These are phyloP conservation scores for Sardina pilchardus DNA, from an alignment of 2,113 vertebrate genomes.

Conservation along the genomic window DNA sequence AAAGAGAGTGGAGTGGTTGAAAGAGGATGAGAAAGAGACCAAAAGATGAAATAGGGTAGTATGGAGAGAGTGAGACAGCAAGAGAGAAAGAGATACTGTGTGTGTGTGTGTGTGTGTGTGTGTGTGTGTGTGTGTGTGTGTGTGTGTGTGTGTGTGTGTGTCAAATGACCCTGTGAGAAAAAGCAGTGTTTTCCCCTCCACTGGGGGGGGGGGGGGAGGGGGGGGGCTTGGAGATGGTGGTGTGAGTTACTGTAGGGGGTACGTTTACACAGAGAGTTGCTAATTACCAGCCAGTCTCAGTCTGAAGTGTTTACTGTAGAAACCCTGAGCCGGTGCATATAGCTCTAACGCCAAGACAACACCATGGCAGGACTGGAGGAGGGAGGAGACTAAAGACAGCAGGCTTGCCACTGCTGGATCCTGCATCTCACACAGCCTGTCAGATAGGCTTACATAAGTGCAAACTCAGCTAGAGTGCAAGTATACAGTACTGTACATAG, in stretches of 20 bases:
- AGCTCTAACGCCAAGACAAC: not conserved
- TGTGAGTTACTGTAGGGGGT: not conserved
- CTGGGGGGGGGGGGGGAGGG: no score
- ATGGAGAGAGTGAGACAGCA: not conserved
- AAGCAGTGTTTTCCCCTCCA: not conserved
- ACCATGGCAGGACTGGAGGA: not conserved
- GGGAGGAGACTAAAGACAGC: not conserved
- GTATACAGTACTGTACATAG: no score
- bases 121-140: not conserved
- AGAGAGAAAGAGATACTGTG: not conserved
- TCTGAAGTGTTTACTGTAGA: no score
- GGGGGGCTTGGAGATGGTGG: not conserved
- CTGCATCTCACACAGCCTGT: no score
- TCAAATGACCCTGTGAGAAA: not conserved
- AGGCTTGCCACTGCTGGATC: not conserved
- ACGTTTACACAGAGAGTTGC: not conserved
- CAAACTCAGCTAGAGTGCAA: no score
- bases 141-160: no score
- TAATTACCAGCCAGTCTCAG: not conserved
- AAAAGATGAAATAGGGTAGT: not conserved
- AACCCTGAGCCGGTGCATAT: not conserved
- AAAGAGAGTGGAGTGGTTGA: not conserved
- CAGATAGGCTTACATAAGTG: no score
- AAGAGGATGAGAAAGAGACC: not conserved
- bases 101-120: not conserved